Evolutionary conservation across 2,113 vertebrate genomes (phyloP), one percentile per base, ranked within the genome.

Genomic region (Rhipidura dahli): DNA sequence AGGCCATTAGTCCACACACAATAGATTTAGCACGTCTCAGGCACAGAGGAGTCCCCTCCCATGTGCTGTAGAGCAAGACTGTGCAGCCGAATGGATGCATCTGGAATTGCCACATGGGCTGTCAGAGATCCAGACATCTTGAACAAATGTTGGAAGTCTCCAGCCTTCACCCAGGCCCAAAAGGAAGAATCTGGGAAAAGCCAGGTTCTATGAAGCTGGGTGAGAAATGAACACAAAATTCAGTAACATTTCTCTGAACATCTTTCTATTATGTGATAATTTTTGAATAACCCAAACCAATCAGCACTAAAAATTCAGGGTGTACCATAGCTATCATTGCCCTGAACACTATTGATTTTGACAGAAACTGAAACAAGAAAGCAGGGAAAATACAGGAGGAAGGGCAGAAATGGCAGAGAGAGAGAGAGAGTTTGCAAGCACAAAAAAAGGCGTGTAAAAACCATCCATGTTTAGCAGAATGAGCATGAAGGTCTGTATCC

Each of bases 381-480:
- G 16, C 9, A 57, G 23, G 3, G 11, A 50, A 86, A 72, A 61
- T 56, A 28, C 1, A 86, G 56, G 12, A 57, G 22, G 57, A 61
- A 6, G 2, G 12, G 10, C 13, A 93, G 68, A 79, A 93, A 82
- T 44, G 5, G 10, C 39, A 93, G 69, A 70, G 15, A 14, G 2
- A 93, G 69, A 70, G 15, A 14, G 2, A 4, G 24, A 44, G 24
- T 24, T 51, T 82, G 15, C 10, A 30, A 78, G 44, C n/a, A 61
- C 11, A 6, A 71, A 64, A 6, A 16, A 54, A 66, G 27, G 6
- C 1, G 0, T 5, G 7, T 30, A 70, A 49, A 80, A 94, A 39
- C 13, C 12, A 70, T 2, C 6, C 20, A 27, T 0, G 0, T 9
- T 20, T 75, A 51, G 35, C 35, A 68, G 16, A 82, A 82, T 0